Evolutionary conservation across 2,888 invertebrate species (phyloP).

Genomic region (Himalopsyche kuldschensis): DNA sequence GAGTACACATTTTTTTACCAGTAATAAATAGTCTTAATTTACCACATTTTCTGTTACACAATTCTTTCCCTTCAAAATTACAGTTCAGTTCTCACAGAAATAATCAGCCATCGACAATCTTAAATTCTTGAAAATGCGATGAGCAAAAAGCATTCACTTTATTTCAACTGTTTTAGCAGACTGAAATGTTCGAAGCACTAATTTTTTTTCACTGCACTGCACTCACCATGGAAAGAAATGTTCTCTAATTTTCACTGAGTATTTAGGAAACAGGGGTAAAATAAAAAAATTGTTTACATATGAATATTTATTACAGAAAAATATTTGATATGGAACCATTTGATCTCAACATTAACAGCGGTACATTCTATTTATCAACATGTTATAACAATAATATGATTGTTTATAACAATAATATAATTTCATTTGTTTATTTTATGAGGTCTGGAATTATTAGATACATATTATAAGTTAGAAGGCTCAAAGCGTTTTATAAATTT

Average conservation of each 20-base stretch:
- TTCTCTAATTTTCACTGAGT: no score
- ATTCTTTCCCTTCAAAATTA: no score
- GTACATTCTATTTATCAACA: slow-evolving; percentile 34
- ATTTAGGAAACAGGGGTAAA: no score
- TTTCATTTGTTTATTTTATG: slow-evolving; percentile 1
- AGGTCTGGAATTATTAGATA: slow-evolving; percentile 5
- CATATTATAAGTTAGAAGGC: slow-evolving; percentile 2
- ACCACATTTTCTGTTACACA: no score
- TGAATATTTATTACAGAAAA: slow-evolving; percentile 40
- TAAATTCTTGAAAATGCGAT: no score
- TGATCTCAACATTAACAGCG: slow-evolving; percentile 29
- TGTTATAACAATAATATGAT: slow-evolving; percentile 35
- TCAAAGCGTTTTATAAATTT: slow-evolving; percentile 10
- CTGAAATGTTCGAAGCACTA: no score
- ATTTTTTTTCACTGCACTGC: no score
- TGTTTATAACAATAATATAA: slow-evolving; percentile 11
- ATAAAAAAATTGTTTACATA: background rate
- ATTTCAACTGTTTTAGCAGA: no score
- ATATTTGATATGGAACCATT: slow-evolving; percentile 40
- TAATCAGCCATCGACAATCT: no score
- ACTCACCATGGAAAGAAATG: no score
- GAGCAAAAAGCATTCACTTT: no score
- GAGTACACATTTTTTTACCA: background rate
- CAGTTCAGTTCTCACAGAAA: no score
- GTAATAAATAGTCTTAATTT: background rate